A percentile compares a stretch with the other conserved stretches of the same genome.
Evolutionary conservation across 1,140 invertebrate species (phyloP).

Genomic region (Tachypleus tridentatus): DNA sequence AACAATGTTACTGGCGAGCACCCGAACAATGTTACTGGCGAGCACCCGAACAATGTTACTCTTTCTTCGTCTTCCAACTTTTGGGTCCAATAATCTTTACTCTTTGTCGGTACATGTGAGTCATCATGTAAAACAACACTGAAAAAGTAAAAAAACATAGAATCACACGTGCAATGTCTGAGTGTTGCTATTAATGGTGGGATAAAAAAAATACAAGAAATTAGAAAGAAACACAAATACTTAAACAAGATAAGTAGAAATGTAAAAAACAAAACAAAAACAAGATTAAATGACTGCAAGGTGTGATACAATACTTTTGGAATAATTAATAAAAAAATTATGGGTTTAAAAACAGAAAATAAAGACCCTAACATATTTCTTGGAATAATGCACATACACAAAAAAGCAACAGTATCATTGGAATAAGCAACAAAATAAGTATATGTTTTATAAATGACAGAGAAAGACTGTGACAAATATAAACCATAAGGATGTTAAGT

Average conservation of each 20-base stretch:
- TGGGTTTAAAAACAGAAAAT: no score
- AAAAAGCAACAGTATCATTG: no score
- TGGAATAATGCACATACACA: no score
- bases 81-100: slow-evolving; percentile 30
- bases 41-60: neutral
- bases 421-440: no score
- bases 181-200: slow-evolving; percentile 1
- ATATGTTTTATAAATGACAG: no score
- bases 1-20: no score
- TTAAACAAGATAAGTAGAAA: neutral
- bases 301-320: neutral
- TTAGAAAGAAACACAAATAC: neutral
- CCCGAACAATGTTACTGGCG: no score
- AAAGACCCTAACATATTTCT: no score
- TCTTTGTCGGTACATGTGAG: slow-evolving; percentile 57
- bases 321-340: neutral
- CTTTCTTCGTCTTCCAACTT: neutral
- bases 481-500: no score
- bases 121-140: slow-evolving; percentile 57
- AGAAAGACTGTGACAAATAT: no score
- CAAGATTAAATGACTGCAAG: neutral
- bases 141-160: slow-evolving; percentile 25
- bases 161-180: slow-evolving; percentile 28
- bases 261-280: neutral
- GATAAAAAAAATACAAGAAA: neutral